Base-by-base conservation (phyloP, 2,113 vertebrate species). In the Pseudopodoces humilis region DNA sequence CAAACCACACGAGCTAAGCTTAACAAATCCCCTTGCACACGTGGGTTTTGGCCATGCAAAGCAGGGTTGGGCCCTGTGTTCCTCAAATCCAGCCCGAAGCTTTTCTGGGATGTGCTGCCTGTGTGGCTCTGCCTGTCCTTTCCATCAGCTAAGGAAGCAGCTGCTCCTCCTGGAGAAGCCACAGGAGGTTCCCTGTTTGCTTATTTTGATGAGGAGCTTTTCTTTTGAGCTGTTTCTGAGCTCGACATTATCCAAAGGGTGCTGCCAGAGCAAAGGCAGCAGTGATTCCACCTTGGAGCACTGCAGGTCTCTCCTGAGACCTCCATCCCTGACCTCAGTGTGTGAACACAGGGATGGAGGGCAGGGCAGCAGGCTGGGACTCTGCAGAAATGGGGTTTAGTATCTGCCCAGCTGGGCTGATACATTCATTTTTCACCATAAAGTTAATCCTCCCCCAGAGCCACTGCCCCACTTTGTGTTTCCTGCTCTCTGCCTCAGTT, bases 1-100 rank as follows among this genome's bases (percentile, higher is more conserved):
- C 52, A 49, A 5, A 33, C 1, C 33, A 31, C 44, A 43, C 20
- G 9, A 68, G 16, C 33, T 18, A 39, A 62, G 20, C 43, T 41
- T 19, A 49, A 47, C 25, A n/a, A 82, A 78, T 52, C 50, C 2
- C 41, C 14, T 0, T 1, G 6, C 11, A 31, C 24, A 2, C 0
- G 0, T 18, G 37, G 27, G 18, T 64, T 63, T 60, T 0, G 6
- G 63, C 46, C 22, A 2, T 0, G 24, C 60, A 53, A 41, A 39
- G 47, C 37, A 62, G 28, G 37, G 44, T 13, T 22, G 64, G 33
- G 22, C 46, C 28, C 31, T 27, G 21, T 4, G 50, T 60, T 55
- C 56, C 62, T 35, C 69, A 24, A 44, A 31, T 23, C 9, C 59
- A 44, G 76, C 80, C 56, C 12, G 23, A 33, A 31, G 58, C 6